Conservation (phyloP, 1,140 invertebrate genomes). For the Conus betulinus region DNA sequence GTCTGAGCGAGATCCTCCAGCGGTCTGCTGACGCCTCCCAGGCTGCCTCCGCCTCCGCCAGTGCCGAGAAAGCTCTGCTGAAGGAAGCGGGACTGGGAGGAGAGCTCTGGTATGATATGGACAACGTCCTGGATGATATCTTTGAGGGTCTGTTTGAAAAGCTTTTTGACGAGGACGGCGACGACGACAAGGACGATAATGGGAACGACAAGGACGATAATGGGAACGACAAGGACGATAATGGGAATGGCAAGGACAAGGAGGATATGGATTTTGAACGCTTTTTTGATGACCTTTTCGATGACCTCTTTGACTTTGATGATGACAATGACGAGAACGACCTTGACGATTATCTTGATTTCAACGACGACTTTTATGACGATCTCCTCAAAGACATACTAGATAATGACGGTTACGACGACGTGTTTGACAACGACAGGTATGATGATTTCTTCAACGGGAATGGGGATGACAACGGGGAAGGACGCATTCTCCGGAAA, state of each 20-base stretch:
- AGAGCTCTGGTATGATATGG: background rate
- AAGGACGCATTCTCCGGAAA: background rate
- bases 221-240: background rate
- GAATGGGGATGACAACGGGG: background rate
- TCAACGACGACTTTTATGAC: slow-evolving; percentile 19
- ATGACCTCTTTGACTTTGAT: slow-evolving; percentile 19
- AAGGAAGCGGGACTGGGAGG: background rate
- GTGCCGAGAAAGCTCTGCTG: background rate
- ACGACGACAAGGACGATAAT: background rate
- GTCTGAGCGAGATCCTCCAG: background rate
- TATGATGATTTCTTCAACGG: background rate
- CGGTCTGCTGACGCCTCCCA: background rate
- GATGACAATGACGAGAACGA: background rate
- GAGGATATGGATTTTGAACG: background rate
- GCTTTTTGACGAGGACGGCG: background rate
- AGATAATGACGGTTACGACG: slow-evolving; percentile 18
- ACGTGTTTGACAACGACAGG: slow-evolving; percentile 27
- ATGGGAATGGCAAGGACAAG: background rate
- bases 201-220: background rate
- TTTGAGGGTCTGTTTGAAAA: background rate
- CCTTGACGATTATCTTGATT: background rate
- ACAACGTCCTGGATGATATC: background rate
- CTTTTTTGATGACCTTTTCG: background rate
- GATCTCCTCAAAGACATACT: slow-evolving; percentile 11
- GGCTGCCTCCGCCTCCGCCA: background rate